Evolutionary conservation across 2,113 vertebrate species (phyloP).

Genomic region (Trichomycterus rosablanca): DNA sequence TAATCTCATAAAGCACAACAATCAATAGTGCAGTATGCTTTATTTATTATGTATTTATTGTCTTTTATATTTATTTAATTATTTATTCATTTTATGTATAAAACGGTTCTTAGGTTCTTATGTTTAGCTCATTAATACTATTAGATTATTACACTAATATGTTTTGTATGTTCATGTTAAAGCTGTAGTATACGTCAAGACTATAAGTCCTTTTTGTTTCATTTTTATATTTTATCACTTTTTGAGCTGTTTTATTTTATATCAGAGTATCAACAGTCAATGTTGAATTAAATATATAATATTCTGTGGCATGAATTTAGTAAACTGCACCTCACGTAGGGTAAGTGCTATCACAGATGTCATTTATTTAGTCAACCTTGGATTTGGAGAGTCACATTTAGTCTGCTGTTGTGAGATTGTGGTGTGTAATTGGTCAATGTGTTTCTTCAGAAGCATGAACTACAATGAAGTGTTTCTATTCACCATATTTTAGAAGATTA

Average conservation of each 20-base stretch:
- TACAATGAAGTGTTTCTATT: conserved; percentile 57
- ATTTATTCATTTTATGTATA: conserved; percentile 34
- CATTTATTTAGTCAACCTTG: conserved; percentile 34
- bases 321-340: conserved; percentile 24
- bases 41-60: conserved; percentile 45
- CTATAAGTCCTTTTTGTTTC: neutral
- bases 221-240: neutral
- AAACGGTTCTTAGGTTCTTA: conserved; percentile 24
- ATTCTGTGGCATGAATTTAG: conserved; percentile 35
- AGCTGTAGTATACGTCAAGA: neutral
- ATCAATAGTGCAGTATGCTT: conserved; percentile 40
- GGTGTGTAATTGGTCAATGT: conserved; percentile 41
- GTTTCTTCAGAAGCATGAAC: conserved; percentile 49
- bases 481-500: conserved; percentile 50
- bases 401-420: conserved; percentile 39
- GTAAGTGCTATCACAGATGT: conserved; percentile 23
- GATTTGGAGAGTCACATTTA: conserved; percentile 32
- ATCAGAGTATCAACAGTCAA: conserved; percentile 37
- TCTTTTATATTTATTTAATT: conserved; percentile 40
- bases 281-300: too few relatives aligned
- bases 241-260: conserved; percentile 7
- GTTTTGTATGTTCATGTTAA: neutral
- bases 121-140: conserved; percentile 5
- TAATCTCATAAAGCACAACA: conserved; percentile 44
- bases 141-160: conserved; percentile 7